Conservation (phyloP, 2,888 invertebrate genomes). For the Phasia obesa region DNA sequence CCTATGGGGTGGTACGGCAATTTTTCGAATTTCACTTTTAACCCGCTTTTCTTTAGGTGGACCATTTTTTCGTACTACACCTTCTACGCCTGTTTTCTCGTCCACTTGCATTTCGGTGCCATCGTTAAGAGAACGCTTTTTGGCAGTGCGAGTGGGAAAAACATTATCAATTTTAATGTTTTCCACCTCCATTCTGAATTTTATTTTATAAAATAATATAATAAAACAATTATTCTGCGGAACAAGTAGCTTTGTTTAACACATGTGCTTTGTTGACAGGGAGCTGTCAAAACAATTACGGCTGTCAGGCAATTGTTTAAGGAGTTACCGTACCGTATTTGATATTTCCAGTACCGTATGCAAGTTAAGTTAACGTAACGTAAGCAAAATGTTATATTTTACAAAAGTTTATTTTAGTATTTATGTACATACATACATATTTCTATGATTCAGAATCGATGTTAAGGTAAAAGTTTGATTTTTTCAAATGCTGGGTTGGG, state of each 20-base stretch:
- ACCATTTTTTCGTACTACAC: slow-evolving; percentile 81
- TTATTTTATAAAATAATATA: background rate
- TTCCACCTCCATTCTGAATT: slow-evolving; percentile 77
- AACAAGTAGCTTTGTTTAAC: no score
- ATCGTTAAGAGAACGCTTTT: slow-evolving; percentile 76
- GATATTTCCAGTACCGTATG: no score
- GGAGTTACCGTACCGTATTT: background rate
- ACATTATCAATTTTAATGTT: slow-evolving; percentile 79
- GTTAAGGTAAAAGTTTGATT: no score
- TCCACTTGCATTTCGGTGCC: slow-evolving; percentile 87
- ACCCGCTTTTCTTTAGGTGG: slow-evolving; percentile 83
- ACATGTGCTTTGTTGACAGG: slow-evolving; percentile 49
- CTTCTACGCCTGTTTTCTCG: slow-evolving; percentile 86
- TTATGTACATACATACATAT: no score
- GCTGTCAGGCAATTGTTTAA: background rate
- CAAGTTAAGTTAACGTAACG: no score
- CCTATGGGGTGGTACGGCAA: slow-evolving; percentile 95
- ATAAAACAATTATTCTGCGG: background rate
- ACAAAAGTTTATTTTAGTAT: no score
- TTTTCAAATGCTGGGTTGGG: no score
- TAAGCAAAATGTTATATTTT: no score
- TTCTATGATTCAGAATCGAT: no score
- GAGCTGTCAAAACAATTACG: slow-evolving; percentile 51
- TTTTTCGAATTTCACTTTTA: slow-evolving; percentile 86
- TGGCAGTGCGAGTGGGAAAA: slow-evolving; percentile 75